Percentiles rank a stretch among this genome's conserved stretches.
phyloP scores from a whole-genome alignment of 2,888 invertebrate species.

The Himalopsyche tibetana region DNA sequence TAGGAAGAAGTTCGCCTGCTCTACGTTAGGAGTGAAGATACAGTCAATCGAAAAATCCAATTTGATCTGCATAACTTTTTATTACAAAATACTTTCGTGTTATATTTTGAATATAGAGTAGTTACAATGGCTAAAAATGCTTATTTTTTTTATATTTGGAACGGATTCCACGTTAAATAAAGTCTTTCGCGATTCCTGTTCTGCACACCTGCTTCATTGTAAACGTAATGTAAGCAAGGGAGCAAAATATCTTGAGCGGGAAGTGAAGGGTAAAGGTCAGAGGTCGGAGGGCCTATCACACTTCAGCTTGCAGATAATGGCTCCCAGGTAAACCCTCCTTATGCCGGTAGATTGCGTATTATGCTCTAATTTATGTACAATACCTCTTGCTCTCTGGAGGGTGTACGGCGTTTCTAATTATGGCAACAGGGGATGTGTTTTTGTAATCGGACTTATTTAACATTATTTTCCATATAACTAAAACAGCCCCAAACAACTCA shows the following conservation, averaged over 20 bases:
- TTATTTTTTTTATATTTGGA: neutral
- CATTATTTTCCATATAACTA: neutral
- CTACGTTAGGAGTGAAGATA: too few relatives aligned
- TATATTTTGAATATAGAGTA: conserved; percentile 24
- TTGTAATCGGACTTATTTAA: conserved; percentile 11
- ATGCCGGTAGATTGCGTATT: conserved; percentile 40
- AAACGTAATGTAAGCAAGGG: conserved; percentile 27
- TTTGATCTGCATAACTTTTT: neutral
- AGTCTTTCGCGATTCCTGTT: neutral
- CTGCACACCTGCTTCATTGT: conserved; percentile 20
- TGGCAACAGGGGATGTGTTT: neutral
- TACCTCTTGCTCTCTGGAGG: conserved; percentile 34
- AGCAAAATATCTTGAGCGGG: conserved; percentile 18
- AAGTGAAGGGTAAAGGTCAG: conserved; percentile 27
- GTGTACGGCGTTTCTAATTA: conserved; percentile 31
- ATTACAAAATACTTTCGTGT: neutral
- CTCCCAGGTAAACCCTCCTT: conserved; percentile 42
- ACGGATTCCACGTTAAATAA: neutral
- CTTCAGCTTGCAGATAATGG: conserved; percentile 39
- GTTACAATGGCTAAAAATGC: neutral
- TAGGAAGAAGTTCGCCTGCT: too few relatives aligned
- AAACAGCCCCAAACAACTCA: neutral
- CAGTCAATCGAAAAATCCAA: too few relatives aligned
- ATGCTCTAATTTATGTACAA: conserved; percentile 40
- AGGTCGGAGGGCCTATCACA: conserved; percentile 35